Percentiles rank a stretch among this genome's conserved stretches.
phyloP scores from a whole-genome alignment of 2,888 invertebrate genomes.

The Leptinotarsa haldemani region DNA sequence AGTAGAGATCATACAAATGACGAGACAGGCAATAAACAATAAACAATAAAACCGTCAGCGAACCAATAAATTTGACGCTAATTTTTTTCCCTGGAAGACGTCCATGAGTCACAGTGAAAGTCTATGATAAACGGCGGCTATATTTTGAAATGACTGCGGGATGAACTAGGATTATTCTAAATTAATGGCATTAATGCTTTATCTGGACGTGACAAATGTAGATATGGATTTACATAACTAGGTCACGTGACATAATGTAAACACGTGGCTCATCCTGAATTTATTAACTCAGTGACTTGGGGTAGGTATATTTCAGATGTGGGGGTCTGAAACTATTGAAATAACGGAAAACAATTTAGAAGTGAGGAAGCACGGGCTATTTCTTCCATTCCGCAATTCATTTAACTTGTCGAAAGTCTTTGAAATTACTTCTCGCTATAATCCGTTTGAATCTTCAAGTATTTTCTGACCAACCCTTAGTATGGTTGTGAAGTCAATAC shows the following conservation, averaged over 20 bases:
- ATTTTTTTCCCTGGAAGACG: neutral
- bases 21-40: too few relatives aligned
- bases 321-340: neutral
- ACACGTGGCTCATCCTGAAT: slow-evolving; percentile 36
- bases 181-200: slow-evolving; percentile 39
- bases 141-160: slow-evolving; percentile 31
- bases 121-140: slow-evolving; percentile 1
- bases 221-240: slow-evolving; percentile 40
- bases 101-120: neutral
- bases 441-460: too few relatives aligned
- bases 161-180: slow-evolving; percentile 39
- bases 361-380: neutral
- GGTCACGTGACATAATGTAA: slow-evolving; percentile 43
- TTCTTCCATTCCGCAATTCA: too few relatives aligned
- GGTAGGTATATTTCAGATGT: neutral
- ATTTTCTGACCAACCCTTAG: too few relatives aligned
- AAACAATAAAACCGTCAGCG: neutral
- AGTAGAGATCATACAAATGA: neutral
- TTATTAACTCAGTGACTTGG: slow-evolving; percentile 27
- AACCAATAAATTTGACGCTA: neutral
- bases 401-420: too few relatives aligned
- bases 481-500: too few relatives aligned
- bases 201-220: slow-evolving; percentile 46
- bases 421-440: too few relatives aligned
- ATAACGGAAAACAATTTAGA: slow-evolving; percentile 1